Base-by-base conservation (phyloP, 2,113 vertebrate genomes). In the Myiopsitta monachus region DNA sequence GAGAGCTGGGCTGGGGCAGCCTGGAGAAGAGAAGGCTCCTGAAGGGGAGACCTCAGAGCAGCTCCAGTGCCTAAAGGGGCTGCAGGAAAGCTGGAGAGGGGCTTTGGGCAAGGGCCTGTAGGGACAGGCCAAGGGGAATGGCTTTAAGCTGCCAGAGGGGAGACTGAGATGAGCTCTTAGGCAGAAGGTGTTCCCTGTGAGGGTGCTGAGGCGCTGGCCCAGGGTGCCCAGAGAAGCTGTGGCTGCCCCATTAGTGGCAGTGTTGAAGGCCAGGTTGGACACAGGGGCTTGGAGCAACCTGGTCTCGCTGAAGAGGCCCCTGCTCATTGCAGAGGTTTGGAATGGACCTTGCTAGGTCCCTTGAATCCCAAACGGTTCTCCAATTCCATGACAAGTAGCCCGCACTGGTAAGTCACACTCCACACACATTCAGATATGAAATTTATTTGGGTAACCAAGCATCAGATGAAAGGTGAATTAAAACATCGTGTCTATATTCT, bases 221-320 rank as follows among this genome's bases (percentile, higher is more conserved):
- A 41, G 39, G 39, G 39, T 41, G 11, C 39, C 62, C 54, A 55
- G 49, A 64, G 51, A 2, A 38, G 26, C 27, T 41, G 41, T 9
- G 19, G 41, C 19, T 41, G 69, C 5, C 11, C 28, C 43, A 72
- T 78, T 39, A 18, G 6, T 83, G 66, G 3, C 57, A 6, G 18
- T 57, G 33, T 0, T 82, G 10, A 11, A 30, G 51, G 33, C 24
- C 39, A 22, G 46, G 62, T 0, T 46, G 52, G 57, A 59, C 33
- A 36, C 55, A 57, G 12, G 57, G 21, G 33, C 33, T 59, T n/a
- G 14, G n/a, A 55, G 36, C 30, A 21, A 0, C 6, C 27, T 66
- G 23, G 8, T 11, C 3, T 0, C 0, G 7, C 7, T 9, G 28
- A 2, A 74, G 9, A 1, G 46, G 14, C 13, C 68, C 39, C 17